These are phyloP conservation scores for Sycophila sp. DNA, from an alignment of 1,140 invertebrate genomes.

Conservation along the genomic window DNA sequence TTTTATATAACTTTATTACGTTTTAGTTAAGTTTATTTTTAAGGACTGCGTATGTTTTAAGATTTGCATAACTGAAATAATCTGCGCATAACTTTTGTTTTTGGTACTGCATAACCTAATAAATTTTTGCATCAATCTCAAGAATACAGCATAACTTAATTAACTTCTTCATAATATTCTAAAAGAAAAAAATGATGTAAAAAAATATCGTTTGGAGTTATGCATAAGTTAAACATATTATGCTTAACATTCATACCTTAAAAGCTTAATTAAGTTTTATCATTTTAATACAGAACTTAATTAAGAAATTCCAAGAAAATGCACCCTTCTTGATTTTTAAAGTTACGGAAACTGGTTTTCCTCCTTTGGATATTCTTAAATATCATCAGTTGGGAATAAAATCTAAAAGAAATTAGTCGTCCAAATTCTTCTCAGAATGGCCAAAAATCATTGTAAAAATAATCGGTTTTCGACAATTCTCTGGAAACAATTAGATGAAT, in stretches of 20 bases:
- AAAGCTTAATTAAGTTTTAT: slow-evolving; percentile 29
- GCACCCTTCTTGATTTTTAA: slow-evolving; percentile 8
- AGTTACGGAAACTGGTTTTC: slow-evolving; percentile 38
- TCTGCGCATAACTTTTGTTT: slow-evolving; percentile 28
- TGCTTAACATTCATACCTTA: slow-evolving; percentile 14
- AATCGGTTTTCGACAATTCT: slow-evolving; percentile 15
- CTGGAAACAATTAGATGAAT: slow-evolving; percentile 20
- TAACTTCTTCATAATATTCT: slow-evolving; percentile 14
- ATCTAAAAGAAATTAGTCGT: slow-evolving; percentile 16
- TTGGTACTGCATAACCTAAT: slow-evolving; percentile 31
- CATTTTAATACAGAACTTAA: slow-evolving; percentile 30
- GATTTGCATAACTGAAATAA: slow-evolving; percentile 30
- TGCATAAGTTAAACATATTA: slow-evolving; percentile 25
- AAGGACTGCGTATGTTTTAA: slow-evolving; percentile 31
- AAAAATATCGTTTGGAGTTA: slow-evolving; percentile 32
- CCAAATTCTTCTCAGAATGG: slow-evolving; percentile 27
- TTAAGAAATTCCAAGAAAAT: slow-evolving; percentile 13
- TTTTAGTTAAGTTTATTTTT: slow-evolving; percentile 33
- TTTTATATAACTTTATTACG: slow-evolving; percentile 33
- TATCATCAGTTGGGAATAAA: background rate
- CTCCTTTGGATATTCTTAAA: slow-evolving; percentile 24
- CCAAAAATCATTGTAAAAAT: slow-evolving; percentile 34
- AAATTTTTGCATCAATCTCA: slow-evolving; percentile 31
- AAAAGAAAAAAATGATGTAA: slow-evolving; percentile 24
- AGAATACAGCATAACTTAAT: slow-evolving; percentile 32